Base-by-base conservation (phyloP, 2,113 vertebrate genomes). In the Cochlearius cochlearius region DNA sequence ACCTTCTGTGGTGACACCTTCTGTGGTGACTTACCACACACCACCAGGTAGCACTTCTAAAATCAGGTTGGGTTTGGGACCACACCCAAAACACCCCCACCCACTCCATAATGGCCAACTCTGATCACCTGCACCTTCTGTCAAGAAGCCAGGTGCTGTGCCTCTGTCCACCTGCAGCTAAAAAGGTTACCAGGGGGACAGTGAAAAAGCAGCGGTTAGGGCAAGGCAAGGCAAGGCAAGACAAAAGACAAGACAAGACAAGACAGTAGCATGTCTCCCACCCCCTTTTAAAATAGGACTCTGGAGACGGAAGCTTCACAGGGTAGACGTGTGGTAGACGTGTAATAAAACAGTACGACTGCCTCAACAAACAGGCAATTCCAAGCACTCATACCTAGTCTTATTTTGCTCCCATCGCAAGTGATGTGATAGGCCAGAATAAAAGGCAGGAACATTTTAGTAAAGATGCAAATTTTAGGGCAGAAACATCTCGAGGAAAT, bases 241-340 rank as follows among this genome's bases (percentile, higher is more conserved):
- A 11, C 39, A 43, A 9, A 41, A 41, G 39, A 11, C 39, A 43
- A 9, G 15, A 23, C 21, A 41, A 39, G 50, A 22, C 18, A 34
- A 59, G 30, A 39, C 7, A 64, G 32, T 3, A 66, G 38, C 1
- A 1, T 17, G 6, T 41, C 20, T 62, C 55, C 23, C 26, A 50
- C 3, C 3, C 15, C n/a, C 8, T 78, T 78, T 78, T 78, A 74
- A 87, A 88, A 32, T 2, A 69, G 45, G 27, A 39, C 15, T 38
- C 38, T 39, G 27, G 23, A 60, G 30, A 84, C 15, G 30, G 20
- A 74, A 62, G 39, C 13, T 87, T 63, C 50, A 69, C 16, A 21
- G n/a, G 26, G 12, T n/a, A n/a, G 12, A 23, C 20, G 38, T 1
- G 0, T 55, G 32, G 56, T 20, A 41, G 62, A 23, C 15, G 23